Base-by-base conservation (phyloP, 2,888 invertebrate species). In the Clivina fossor region DNA sequence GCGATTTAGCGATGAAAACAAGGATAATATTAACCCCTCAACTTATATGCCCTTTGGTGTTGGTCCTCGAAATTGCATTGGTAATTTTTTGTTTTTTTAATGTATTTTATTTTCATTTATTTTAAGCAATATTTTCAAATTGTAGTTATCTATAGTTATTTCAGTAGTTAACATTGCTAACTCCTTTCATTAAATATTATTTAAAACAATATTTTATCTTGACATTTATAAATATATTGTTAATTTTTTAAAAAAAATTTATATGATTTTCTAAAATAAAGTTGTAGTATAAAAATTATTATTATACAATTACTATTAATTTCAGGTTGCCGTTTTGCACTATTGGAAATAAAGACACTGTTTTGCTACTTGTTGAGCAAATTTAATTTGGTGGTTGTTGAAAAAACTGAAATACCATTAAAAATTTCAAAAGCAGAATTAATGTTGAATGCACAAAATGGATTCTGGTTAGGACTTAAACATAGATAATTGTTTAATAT, bases 381-480 rank as follows among this genome's bases (percentile, higher is more conserved):
- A 19, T 70, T 69, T 53, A 64, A 67, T 26, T 53, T 70, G 40
- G 64, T 64, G n/a, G 61, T 65, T 0, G 59, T 59, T 2, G 59
- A 62, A 4, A 66, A 68, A 33, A 67, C 67, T 1, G 44, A 57
- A 35, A 61, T 67, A 20, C 68, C 68, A n/a, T 28, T 66, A 1
- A 57, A 61, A 55, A 56, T 67, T 3, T 43, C 57, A 1, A 65
- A 63, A 37, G 59, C 51, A 13, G 56, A 58, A n/a, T 55, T 65
- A 11, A 46, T 44, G 24, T 38, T 67, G 46, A 43, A 28, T 5
- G 58, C 61, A 11, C 61, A 64, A 50, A 60, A 60, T 54, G 67
- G 66, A n/a, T 43, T 64, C 33, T 65, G 65, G 64, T 59, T 68
- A 22, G 67, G 66, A 11, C 57, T 69, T 4, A 64, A 65, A 44